A percentile compares a stretch with the other conserved stretches of the same genome.
These are phyloP conservation scores for Lamellibrachia columna DNA, from an alignment of 2,888 invertebrate species.

Conservation along the genomic window DNA sequence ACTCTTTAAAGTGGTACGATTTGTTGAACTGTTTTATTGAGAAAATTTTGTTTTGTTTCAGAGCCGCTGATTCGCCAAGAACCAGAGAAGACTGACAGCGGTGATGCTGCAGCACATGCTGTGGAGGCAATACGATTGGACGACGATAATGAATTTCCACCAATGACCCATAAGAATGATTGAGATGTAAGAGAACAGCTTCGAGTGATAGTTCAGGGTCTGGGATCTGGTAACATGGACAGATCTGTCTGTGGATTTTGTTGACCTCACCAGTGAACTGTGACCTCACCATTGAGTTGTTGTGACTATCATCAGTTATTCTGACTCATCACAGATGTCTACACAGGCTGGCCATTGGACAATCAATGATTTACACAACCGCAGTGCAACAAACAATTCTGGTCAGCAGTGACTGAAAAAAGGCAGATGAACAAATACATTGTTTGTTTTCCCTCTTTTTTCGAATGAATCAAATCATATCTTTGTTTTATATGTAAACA, in stretches of 20 bases:
- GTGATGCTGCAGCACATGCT: not conserved
- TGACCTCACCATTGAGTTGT: not conserved
- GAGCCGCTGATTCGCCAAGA: not conserved
- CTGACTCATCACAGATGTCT: not conserved
- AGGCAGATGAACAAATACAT: not conserved
- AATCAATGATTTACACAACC: not conserved
- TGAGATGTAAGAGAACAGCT: slow-evolving; percentile 38
- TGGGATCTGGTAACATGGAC: not conserved
- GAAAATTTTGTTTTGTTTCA: not conserved
- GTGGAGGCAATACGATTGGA: slow-evolving; percentile 72
- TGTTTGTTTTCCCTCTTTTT: not conserved
- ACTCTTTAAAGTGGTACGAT: not conserved
- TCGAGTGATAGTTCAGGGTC: slow-evolving; percentile 5
- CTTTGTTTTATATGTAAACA: not conserved
- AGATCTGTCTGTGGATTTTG: not conserved
- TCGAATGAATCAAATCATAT: not conserved
- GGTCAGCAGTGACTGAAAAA: not conserved
- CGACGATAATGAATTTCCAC: slow-evolving; percentile 86
- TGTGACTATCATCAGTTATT: not conserved
- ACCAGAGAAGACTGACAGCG: not conserved
- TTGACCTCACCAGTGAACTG: not conserved
- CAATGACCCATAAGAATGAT: slow-evolving; percentile 73
- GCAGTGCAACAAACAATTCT: not conserved
- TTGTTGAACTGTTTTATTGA: not conserved
- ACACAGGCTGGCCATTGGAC: not conserved